phyloP scores from a whole-genome alignment of 2,797 vertebrate genomes.

The Hippocampus kuda region DNA sequence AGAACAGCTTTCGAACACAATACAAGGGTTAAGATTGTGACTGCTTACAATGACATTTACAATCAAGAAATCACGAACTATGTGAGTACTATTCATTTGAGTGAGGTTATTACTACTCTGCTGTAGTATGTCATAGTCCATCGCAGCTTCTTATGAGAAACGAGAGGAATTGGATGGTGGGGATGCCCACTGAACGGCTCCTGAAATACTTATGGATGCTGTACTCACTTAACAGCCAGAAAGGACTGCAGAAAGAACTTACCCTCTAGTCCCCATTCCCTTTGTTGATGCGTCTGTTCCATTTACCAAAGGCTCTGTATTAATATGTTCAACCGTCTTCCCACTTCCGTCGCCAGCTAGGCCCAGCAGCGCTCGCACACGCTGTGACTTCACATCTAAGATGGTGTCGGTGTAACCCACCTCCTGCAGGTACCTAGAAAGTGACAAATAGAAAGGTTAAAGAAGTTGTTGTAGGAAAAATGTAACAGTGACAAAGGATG shows the following conservation, averaged over 20 bases:
- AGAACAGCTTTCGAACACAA: too few species aligned
- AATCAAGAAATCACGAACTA: not conserved
- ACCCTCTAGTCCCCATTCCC: slow-evolving; percentile 80
- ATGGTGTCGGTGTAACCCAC: slow-evolving; percentile 98
- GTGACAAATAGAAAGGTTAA: not conserved
- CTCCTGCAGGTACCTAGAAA: slow-evolving; percentile 91
- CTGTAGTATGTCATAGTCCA: too few species aligned
- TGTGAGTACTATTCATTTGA: not conserved
- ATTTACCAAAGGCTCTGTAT: slow-evolving; percentile 85
- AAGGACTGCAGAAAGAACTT: slow-evolving; percentile 13
- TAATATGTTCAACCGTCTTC: slow-evolving; percentile 70
- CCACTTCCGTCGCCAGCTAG: slow-evolving; percentile 80
- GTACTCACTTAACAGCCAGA: not conserved
- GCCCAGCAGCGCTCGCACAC: slow-evolving; percentile 84
- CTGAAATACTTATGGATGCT: not conserved
- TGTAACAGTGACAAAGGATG: not conserved
- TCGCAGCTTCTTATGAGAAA: too few species aligned
- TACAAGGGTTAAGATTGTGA: not conserved
- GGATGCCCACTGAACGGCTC: not conserved
- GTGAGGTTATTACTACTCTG: not conserved
- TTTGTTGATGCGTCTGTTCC: slow-evolving; percentile 82
- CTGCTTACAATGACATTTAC: not conserved
- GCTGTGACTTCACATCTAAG: slow-evolving; percentile 93
- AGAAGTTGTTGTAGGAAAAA: not conserved
- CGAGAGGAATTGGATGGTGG: too few species aligned